Percentiles rank a stretch among this genome's conserved stretches.
Conservation (phyloP, 37 sponge, comb jelly and placozoan species). For the Hormiphora californensis region DNA sequence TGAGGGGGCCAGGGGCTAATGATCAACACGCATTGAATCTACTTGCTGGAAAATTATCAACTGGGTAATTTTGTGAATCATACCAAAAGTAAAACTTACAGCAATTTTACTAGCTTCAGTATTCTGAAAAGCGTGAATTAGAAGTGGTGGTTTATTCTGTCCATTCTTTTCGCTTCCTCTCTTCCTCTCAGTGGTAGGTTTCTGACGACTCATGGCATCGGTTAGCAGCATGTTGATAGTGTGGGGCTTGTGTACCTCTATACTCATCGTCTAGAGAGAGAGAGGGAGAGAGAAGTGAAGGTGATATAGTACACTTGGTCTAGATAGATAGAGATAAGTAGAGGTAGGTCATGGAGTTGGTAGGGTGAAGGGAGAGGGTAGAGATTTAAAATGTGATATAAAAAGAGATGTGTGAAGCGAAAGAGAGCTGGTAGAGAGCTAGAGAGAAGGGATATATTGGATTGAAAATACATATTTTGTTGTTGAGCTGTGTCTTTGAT, state of each 20-base stretch:
- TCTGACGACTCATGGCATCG: neutral
- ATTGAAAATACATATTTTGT: no score
- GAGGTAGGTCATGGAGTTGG: no score
- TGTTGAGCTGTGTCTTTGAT: no score
- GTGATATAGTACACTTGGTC: no score
- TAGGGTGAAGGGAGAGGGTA: no score
- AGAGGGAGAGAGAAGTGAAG: no score
- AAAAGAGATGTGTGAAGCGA: no score
- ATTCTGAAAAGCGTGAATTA: neutral
- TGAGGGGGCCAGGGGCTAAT: neutral
- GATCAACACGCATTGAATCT: neutral
- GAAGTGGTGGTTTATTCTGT: neutral
- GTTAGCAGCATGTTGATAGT: neutral
- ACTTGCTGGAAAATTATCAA: neutral
- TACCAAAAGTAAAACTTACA: neutral
- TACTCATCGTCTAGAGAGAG: no score
- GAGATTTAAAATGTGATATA: no score
- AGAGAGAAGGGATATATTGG: no score
- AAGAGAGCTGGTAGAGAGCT: no score
- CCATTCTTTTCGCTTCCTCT: neutral
- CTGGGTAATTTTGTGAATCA: neutral
- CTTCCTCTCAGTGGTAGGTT: neutral
- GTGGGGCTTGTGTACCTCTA: slow-evolving; percentile 23
- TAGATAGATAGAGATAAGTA: no score
- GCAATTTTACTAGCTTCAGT: neutral